Evolutionary conservation across 2,113 vertebrate genomes (phyloP), one percentile per base, ranked within the genome.

Genomic region (Lampris incognitus): DNA sequence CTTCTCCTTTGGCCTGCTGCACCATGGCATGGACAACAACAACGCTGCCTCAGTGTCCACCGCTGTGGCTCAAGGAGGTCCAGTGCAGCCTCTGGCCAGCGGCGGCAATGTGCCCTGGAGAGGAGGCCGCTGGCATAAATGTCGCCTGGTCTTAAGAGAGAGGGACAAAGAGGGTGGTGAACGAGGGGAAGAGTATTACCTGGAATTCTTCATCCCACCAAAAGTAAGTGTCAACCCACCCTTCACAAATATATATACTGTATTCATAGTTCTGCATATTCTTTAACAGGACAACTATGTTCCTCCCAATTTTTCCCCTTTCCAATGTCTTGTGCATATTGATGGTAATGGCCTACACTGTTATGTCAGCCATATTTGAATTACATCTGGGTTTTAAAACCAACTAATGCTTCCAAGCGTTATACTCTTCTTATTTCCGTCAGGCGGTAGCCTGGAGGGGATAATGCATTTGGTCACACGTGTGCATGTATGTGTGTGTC

Each of bases 161-260:
- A 81, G 94, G 72, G 95, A 95, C 77, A 74, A 91, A 11, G 94
- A 94, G 2, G 92, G 92, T 2, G 84, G 51, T 1, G 91, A 94
- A 83, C 84, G 94, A 72, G 92, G 93, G 62, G 90, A 96, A 81
- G 96, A 96, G 70, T 96, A 95, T 85, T 95, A 95, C 63, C 76
- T 98, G 92, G 97, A 98, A 71, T 97, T 98, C 93, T 98, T 96
- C 86, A 94, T 97, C 60, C 97, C 97, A 4, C 97, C 97, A 2
- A 98, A 98, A 93, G 97, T 96, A 76, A 93, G 93, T 50, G 10
- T 24, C 24, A 13, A 24, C 51, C 8, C 42, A 11, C 38, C 4
- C 42, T 69, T 38, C 41, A 52, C 6, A 36, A 1, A 5, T 37
- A 57, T 46, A n/a, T 48, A 7, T 10, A 24, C 24, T 24, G 24